Percentiles rank a stretch among this genome's conserved stretches.
phyloP scores from a whole-genome alignment of 2,113 vertebrate species.

The Semnornis frantzii region DNA sequence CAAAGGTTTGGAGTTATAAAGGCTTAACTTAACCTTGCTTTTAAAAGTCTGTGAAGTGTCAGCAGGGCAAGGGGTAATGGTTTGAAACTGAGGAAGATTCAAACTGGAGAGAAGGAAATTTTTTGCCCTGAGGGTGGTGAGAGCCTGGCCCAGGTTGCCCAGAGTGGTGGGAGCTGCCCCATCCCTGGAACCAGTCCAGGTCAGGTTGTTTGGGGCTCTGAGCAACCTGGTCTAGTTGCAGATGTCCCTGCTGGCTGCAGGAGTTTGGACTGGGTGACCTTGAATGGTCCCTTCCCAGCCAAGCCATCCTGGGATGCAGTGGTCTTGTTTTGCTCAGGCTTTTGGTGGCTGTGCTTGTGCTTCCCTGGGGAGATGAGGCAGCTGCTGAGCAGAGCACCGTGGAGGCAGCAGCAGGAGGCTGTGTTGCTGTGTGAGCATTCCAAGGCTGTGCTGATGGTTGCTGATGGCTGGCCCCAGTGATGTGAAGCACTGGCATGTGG shows the following conservation, averaged over 20 bases:
- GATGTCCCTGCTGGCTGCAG: not conserved
- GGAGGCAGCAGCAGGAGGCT: not conserved
- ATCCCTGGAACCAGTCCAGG: not conserved
- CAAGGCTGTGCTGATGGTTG: accelerated
- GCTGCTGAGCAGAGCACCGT: not conserved
- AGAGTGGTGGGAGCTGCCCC: not conserved
- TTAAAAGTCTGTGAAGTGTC: not conserved
- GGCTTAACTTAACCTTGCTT: too few relatives aligned
- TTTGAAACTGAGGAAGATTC: not conserved
- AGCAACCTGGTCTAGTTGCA: not conserved
- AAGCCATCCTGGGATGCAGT: too few relatives aligned
- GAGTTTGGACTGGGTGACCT: not conserved
- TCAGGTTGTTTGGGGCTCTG: not conserved
- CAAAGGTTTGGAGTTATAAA: not conserved
- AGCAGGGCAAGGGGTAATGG: not conserved
- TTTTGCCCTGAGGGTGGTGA: not conserved
- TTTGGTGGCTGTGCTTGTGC: not conserved
- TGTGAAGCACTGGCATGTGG: accelerated
- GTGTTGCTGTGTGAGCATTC: accelerated
- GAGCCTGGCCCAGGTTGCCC: not conserved
- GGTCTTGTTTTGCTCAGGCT: not conserved
- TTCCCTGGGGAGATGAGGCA: not conserved
- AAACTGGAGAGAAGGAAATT: not conserved
- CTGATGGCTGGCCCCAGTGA: not conserved
- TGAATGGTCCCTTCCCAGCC: not conserved